Base-by-base conservation (phyloP, 2,888 invertebrate species). In the Platycnemis pennipes region DNA sequence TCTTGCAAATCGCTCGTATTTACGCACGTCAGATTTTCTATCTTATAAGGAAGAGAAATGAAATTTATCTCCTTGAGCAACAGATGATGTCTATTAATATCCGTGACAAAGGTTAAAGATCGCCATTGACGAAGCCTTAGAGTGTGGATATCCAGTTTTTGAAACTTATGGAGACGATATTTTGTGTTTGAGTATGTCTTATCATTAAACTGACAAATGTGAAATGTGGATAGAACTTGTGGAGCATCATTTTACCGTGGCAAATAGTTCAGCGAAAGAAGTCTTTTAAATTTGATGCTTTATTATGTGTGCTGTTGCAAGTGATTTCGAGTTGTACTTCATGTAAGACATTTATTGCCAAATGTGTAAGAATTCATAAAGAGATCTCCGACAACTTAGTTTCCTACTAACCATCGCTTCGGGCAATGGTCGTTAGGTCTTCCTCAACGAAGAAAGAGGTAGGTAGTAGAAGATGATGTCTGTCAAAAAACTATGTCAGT, bases 1-100 rank as follows among this genome's bases (percentile, higher is more conserved):
- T 77, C 77, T 63, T 63, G 63, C 63, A n/a, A 63, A 63, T 63
- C 63, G 63, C n/a, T 63, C 26, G 77, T 77, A 77, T 77, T 77
- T 77, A 37, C 37, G 37, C 13, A 77, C 77, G 77, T 77, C 37
- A 77, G 77, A 31, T 11, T 37, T 77, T 77, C 77, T 37, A 77
- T 77, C 77, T 77, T 77, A 37, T 37, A 77, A 31, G 77, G 31
- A 19, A 3, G 19, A 19, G 49, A 37, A 77, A 77, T 77, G 37
- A 37, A 37, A 37, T 77, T 77, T 77, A 37, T 77, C 77, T 77
- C 77, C 37, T 77, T 77, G 77, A 37, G 37, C 77, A 77, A 77
- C 77, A 77, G 77, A 31, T 77, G 77, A 77, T 77, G 77, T 77
- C 77, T 77, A 77, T 77, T 77, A 2, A 77, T 37, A 37, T 11